These are phyloP conservation scores for Theropithecus gelada DNA, from an alignment of 2,113 vertebrate genomes.

Conservation along the genomic window DNA sequence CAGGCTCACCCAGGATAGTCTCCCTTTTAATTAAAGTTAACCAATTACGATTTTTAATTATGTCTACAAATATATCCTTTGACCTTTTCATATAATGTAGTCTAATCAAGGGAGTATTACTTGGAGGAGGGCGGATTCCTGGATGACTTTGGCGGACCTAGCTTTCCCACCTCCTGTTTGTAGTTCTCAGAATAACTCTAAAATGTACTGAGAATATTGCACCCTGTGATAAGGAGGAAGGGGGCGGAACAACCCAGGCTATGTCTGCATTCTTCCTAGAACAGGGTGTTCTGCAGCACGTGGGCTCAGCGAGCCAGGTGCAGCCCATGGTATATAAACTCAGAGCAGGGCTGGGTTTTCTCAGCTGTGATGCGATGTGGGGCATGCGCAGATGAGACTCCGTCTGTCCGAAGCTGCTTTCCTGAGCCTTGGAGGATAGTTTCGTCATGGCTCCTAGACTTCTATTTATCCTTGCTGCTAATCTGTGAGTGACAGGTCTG, in stretches of 20 bases:
- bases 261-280: background rate
- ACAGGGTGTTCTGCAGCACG: background rate
- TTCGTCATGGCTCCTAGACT: background rate
- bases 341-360: background rate
- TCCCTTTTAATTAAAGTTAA: background rate
- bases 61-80: background rate
- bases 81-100: background rate
- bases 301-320: background rate
- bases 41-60: background rate
- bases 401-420: background rate
- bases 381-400: background rate
- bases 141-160: background rate
- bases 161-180: background rate
- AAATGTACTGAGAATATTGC: background rate
- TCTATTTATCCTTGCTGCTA: background rate
- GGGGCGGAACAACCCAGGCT: accelerated
- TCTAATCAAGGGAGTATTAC: background rate
- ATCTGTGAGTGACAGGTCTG: background rate
- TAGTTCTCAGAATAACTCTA: background rate
- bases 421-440: background rate
- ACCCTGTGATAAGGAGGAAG: background rate
- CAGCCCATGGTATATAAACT: background rate
- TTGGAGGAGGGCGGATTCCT: too few species aligned
- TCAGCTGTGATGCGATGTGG: background rate
- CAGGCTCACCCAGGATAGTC: background rate